A percentile compares a stretch with the other conserved stretches of the same genome.
Conservation (phyloP, 2,888 invertebrate genomes). For the Diploptera punctata region DNA sequence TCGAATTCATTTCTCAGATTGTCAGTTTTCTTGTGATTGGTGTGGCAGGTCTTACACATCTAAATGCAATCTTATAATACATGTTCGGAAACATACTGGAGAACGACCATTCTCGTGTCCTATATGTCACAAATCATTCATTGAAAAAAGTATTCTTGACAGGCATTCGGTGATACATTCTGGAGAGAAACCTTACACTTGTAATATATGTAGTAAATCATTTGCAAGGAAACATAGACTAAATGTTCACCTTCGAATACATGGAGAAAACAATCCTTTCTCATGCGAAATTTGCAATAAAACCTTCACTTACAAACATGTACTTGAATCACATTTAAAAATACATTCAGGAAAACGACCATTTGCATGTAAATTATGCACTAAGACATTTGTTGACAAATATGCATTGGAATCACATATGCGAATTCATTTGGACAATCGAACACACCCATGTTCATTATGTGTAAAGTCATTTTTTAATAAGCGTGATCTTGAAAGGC, state of each 20-base stretch:
- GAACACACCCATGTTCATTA: slow-evolving; percentile 33
- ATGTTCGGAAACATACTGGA: too few relatives aligned
- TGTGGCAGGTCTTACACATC: too few relatives aligned
- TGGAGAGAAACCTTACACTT: slow-evolving; percentile 52
- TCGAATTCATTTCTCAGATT: too few relatives aligned
- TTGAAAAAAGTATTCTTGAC: too few relatives aligned
- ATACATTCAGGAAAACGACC: slow-evolving; percentile 49
- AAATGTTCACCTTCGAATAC: slow-evolving; percentile 50
- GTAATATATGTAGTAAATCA: slow-evolving; percentile 50
- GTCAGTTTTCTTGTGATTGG: too few relatives aligned
- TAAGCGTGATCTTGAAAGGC: slow-evolving; percentile 33
- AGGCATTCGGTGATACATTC: slow-evolving; percentile 67
- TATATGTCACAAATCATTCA: too few relatives aligned
- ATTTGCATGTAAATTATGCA: slow-evolving; percentile 52
- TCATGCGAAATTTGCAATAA: slow-evolving; percentile 50
- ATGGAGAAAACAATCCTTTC: slow-evolving; percentile 48
- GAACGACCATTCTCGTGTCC: too few relatives aligned
- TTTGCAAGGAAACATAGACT: slow-evolving; percentile 57
- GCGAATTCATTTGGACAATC: slow-evolving; percentile 50
- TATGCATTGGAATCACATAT: slow-evolving; percentile 57
- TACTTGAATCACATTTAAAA: slow-evolving; percentile 48
- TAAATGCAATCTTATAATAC: too few relatives aligned
- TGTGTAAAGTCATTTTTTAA: slow-evolving; percentile 36
- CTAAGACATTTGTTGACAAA: slow-evolving; percentile 55
- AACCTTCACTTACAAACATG: slow-evolving; percentile 49